A percentile compares a stretch with the other conserved stretches of the same genome.
These are phyloP conservation scores for Conops quadrifasciatus DNA, from an alignment of 2,888 invertebrate genomes.

Conservation along the genomic window DNA sequence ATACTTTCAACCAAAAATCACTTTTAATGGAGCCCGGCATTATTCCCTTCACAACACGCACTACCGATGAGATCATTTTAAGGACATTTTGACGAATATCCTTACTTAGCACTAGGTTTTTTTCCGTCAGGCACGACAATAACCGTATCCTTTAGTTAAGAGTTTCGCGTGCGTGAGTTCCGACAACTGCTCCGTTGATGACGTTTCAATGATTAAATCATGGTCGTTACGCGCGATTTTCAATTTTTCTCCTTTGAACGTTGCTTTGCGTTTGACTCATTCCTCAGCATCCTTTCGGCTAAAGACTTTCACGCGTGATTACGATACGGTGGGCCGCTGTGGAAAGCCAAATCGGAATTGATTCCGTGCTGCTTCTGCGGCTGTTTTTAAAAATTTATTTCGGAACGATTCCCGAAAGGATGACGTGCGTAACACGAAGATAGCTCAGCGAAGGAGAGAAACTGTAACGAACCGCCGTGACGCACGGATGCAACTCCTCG, in stretches of 20 bases:
- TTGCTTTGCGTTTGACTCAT: not conserved
- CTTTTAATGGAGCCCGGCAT: too few species aligned
- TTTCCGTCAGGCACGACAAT: not conserved
- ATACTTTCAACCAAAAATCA: not conserved
- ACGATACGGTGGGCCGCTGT: conserved; percentile 46
- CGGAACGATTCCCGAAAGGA: conserved; percentile 25
- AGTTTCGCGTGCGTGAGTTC: not conserved
- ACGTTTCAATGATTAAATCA: not conserved
- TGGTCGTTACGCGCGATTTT: not conserved
- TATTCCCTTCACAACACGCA: too few species aligned
- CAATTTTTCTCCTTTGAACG: not conserved
- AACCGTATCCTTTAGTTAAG: not conserved
- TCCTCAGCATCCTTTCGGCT: conserved; percentile 27
- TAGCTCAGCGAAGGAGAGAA: not conserved
- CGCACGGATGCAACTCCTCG: not conserved
- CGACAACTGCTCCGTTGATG: not conserved
- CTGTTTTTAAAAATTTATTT: not conserved
- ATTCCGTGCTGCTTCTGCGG: conserved; percentile 31
- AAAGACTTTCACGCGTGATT: conserved; percentile 32
- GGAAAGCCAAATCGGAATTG: conserved; percentile 50
- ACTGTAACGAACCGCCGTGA: not conserved
- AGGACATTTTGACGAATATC: too few species aligned
- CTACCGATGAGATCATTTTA: not conserved
- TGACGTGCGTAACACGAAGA: not conserved
- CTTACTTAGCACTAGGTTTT: not conserved